These are phyloP conservation scores for Agrenia bidenticulata DNA, from an alignment of 2,888 invertebrate genomes.

Conservation along the genomic window DNA sequence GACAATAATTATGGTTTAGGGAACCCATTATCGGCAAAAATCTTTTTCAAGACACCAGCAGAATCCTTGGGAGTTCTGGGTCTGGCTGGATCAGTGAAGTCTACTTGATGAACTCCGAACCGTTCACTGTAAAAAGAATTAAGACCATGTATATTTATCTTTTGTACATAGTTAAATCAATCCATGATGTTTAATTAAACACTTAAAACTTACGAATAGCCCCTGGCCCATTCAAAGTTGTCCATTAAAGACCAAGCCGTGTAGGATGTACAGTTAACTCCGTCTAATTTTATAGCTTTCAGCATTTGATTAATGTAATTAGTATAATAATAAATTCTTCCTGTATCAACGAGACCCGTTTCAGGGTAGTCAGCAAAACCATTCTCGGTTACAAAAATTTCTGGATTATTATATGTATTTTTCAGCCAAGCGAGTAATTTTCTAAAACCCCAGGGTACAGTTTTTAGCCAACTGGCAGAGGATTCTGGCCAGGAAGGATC, in stretches of 20 bases:
- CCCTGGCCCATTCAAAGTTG: conserved; percentile 29
- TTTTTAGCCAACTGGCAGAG: conserved; percentile 40
- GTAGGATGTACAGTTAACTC: conserved; percentile 38
- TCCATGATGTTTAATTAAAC: neutral
- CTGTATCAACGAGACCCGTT: conserved; percentile 39
- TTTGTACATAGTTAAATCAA: conserved; percentile 2
- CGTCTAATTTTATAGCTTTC: conserved; percentile 47
- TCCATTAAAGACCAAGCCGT: conserved; percentile 34
- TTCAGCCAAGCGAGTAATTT: conserved; percentile 42
- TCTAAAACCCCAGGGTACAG: conserved; percentile 49
- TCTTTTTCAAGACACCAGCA: conserved; percentile 12
- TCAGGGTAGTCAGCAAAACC: conserved; percentile 36
- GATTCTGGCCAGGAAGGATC: conserved; percentile 40
- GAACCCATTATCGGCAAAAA: conserved; percentile 27
- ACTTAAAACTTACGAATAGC: neutral
- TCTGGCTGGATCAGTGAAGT: conserved; percentile 3
- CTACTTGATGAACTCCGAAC: conserved; percentile 9
- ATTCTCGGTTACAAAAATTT: conserved; percentile 48
- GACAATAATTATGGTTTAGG: neutral
- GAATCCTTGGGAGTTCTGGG: conserved; percentile 21
- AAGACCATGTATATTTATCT: too few species aligned
- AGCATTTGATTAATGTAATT: conserved; percentile 47
- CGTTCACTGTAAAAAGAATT: neutral
- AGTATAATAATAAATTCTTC: conserved; percentile 48
- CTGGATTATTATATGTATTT: conserved; percentile 55